Base-by-base conservation (phyloP, 2,888 invertebrate species). In the Drosophila bunnanda region DNA sequence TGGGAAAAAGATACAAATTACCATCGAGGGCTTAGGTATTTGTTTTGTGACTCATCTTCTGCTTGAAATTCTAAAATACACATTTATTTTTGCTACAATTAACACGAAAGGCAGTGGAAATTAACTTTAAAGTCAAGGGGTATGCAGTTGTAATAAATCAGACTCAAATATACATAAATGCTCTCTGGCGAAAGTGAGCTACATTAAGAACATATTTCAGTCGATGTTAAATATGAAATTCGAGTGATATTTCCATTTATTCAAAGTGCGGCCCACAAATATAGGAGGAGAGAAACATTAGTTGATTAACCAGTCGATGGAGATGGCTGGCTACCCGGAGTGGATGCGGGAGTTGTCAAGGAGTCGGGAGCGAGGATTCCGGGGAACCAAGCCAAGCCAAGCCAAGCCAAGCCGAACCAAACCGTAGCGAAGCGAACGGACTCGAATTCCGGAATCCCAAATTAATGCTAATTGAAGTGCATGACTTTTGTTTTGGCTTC, bases 401-500 rank as follows among this genome's bases (percentile, higher is more conserved):
- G 17, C 30, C 30, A 32, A 46, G 5, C 46, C 25, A 46, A 28
- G 28, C 7, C 28, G 8, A 32, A 30, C 13, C 34, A 15, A 52
- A 15, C 20, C 34, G 20, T 20, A 39, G 38, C 13, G 56, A 22
- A 22, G 28, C n/a, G 13, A 30, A 46, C 30, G 12, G 38, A 28
- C 56, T 28, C 15, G 9, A 30, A 56, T 56, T 39, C 32, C 46
- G 22, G 32, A 62, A 38, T 62, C 22, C 25, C 46, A 62, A 64
- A 64, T 62, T 64, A 62, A 48, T 62, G 46, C 62, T 39, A 64
- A 64, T 62, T 64, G 64, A 62, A 64, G 46, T 48, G 64, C 38
- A 61, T 62, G 62, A 36, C 61, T 34, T 43, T 61, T 41, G 58
- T 43, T 34, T 43, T 58, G 61, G 43, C 43, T 32, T 20, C 32